A percentile compares a stretch with the other conserved stretches of the same genome.
phyloP scores from a whole-genome alignment of 2,113 vertebrate species.

The Aegotheles bennettii region DNA sequence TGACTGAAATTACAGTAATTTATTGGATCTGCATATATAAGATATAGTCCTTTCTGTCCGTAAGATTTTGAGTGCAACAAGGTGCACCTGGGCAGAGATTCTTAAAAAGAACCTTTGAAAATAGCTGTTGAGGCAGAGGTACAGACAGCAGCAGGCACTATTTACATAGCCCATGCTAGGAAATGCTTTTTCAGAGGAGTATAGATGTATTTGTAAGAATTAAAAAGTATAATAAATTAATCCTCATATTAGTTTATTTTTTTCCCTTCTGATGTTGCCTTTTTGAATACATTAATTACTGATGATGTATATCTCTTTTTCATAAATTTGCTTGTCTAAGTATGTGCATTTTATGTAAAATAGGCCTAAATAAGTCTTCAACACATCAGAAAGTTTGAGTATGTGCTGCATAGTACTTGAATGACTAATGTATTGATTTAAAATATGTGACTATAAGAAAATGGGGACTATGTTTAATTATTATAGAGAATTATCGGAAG shows the following conservation, averaged over 20 bases:
- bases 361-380: background rate
- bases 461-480: background rate
- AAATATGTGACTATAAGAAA: background rate
- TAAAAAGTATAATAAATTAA: background rate
- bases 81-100: background rate
- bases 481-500: background rate
- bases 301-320: background rate
- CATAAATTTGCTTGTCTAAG: background rate
- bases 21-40: background rate
- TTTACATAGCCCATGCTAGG: background rate
- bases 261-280: background rate
- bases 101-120: background rate
- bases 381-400: background rate
- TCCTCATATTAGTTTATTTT: background rate
- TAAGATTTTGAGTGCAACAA: background rate
- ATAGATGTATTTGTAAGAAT: background rate
- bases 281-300: background rate
- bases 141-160: background rate
- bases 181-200: background rate
- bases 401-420: background rate
- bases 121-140: background rate
- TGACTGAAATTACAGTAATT: background rate
- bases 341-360: background rate
- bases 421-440: background rate
- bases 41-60: background rate